phyloP scores from a whole-genome alignment of 2,888 invertebrate genomes.

The Drosophila melanosoma region DNA sequence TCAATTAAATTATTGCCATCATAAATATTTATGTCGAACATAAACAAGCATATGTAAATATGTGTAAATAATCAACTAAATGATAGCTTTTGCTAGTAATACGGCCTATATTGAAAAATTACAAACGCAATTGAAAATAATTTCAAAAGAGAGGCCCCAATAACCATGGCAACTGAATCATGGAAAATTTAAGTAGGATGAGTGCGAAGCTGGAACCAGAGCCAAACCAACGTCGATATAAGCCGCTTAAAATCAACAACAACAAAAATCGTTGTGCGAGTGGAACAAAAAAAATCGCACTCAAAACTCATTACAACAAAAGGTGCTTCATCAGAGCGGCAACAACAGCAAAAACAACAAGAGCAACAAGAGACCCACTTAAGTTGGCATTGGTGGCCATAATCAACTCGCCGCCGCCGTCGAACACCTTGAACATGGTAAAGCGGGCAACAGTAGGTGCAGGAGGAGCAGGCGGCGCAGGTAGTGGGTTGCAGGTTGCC shows the following conservation, averaged over 20 bases:
- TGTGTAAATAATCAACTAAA: background rate
- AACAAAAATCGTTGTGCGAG: constrained; percentile 22
- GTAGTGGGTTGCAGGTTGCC: background rate
- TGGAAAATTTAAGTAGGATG: constrained; percentile 1
- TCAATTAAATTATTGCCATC: background rate
- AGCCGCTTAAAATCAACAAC: constrained; percentile 71
- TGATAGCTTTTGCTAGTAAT: background rate
- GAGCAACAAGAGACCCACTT: constrained; percentile 60
- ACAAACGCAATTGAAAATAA: constrained; percentile 43
- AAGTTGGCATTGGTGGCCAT: constrained; percentile 71
- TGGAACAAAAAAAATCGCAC: constrained; percentile 62
- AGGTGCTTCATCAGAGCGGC: constrained; percentile 76
- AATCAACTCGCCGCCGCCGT: constrained; percentile 63
- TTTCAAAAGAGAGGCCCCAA: constrained; percentile 43
- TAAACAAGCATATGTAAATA: background rate
- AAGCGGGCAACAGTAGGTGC: background rate
- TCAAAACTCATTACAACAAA: constrained; percentile 81
- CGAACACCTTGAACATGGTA: constrained; percentile 63
- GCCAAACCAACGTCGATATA: constrained; percentile 44
- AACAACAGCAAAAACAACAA: constrained; percentile 26
- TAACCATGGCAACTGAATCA: constrained; percentile 55
- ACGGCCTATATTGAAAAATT: background rate
- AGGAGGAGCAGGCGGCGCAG: background rate
- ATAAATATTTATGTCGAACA: background rate
- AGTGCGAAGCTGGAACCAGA: constrained; percentile 13